A percentile compares a stretch with the other conserved stretches of the same genome.
Evolutionary conservation across 2,888 invertebrate species (phyloP).

Genomic region (Sylvicola cinctus): DNA sequence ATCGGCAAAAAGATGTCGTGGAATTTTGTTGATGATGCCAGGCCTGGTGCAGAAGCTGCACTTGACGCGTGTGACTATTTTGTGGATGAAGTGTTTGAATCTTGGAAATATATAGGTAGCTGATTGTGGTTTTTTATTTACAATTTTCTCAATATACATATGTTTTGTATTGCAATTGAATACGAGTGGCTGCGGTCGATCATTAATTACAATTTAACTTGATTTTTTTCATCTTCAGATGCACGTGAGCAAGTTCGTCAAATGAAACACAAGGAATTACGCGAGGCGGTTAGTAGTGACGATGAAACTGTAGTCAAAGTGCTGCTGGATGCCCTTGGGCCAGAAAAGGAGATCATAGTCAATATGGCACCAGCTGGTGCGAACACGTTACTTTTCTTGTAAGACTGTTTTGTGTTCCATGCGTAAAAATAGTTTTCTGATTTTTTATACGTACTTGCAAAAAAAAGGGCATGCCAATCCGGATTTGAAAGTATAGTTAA

Average conservation of each 20-base stretch:
- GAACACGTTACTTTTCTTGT: constrained; percentile 73
- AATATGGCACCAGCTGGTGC: constrained; percentile 79
- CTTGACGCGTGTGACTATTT: constrained; percentile 52
- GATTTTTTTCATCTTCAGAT: constrained; percentile 25
- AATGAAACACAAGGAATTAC: constrained; percentile 51
- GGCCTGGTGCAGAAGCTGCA: constrained; percentile 35
- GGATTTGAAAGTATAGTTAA: constrained; percentile 62
- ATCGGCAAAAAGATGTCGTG: constrained; percentile 22
- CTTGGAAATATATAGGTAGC: constrained; percentile 29
- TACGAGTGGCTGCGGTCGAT: constrained; percentile 1
- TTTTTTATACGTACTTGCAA: neutral
- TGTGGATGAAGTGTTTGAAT: constrained; percentile 40
- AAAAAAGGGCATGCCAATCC: constrained; percentile 59
- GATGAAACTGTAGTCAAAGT: constrained; percentile 44
- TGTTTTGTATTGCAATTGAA: too few relatives aligned
- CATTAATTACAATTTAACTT: neutral
- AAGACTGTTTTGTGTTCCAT: constrained; percentile 26
- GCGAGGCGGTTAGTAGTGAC: constrained; percentile 55
- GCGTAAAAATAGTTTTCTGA: too few relatives aligned
- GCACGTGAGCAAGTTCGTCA: constrained; percentile 51
- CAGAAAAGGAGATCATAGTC: constrained; percentile 49
- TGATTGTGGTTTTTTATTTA: constrained; percentile 8
- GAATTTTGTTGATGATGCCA: constrained; percentile 21
- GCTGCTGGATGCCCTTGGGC: constrained; percentile 40
- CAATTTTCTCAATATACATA: too few relatives aligned